Percentiles rank a stretch among this genome's conserved stretches.
These are phyloP conservation scores for Probaryconus sp. DNA, from an alignment of 1,140 invertebrate genomes.

Conservation along the genomic window DNA sequence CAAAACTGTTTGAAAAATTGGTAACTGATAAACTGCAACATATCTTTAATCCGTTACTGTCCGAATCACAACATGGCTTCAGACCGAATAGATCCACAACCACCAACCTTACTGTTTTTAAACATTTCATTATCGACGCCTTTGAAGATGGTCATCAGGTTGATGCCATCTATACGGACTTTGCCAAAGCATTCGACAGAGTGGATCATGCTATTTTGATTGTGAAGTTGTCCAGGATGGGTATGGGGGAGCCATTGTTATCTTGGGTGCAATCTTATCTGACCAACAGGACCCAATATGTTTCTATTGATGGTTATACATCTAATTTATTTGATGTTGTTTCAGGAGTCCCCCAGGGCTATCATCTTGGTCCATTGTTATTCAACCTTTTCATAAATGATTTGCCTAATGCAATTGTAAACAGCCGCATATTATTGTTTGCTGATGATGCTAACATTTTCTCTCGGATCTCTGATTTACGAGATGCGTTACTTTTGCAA, in stretches of 20 bases:
- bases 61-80: no score
- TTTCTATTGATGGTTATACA: constrained; percentile 7
- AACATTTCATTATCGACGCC: no score
- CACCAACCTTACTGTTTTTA: no score
- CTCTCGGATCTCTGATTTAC: background rate
- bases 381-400: constrained; percentile 24
- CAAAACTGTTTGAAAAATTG: no score
- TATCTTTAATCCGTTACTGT: no score
- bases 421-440: background rate
- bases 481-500: background rate
- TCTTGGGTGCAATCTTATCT: constrained; percentile 46
- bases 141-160: constrained; percentile 20
- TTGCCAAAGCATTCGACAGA: no score
- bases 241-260: constrained; percentile 3
- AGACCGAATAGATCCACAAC: no score
- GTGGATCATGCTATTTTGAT: constrained; percentile 35
- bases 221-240: constrained; percentile 15
- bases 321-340: background rate
- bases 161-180: no score
- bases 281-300: constrained; percentile 9
- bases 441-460: constrained; percentile 33
- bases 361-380: constrained; percentile 7
- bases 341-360: constrained; percentile 33
- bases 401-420: background rate
- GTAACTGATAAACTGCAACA: no score